Evolutionary conservation across 2,888 invertebrate species (phyloP), one percentile per base, ranked within the genome.

Genomic region (Calliopum simillimum): DNA sequence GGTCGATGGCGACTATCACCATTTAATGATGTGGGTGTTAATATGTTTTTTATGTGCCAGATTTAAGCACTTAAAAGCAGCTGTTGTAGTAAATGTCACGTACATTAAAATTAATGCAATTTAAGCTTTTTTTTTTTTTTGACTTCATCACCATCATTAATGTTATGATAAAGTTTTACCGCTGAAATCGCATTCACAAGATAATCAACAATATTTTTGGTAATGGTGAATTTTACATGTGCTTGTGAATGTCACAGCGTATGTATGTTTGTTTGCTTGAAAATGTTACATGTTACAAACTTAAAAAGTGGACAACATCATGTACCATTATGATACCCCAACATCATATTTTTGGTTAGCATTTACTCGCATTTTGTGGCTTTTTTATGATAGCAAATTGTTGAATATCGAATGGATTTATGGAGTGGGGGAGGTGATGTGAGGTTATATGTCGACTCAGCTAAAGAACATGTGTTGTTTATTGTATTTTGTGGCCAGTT

Each of bases 341-440:
- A 5, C 33, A 33, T 1, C 33, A 33, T 33, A 33, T 33, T 76
- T 75, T 73, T 78, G 80, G 77, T 78, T 77, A 78, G 74, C 77
- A 73, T 79, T 79, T 78, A 80, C 76, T 75, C 70, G 72, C 82
- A 80, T 80, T 85, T 82, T 84, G 84, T 76, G 84, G 84, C 79
- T 78, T 80, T 76, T 76, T 76, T 33, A 33, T 33, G 77, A 78
- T 77, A 79, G 77, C 75, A 74, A 74, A 75, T 23, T 66, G 41
- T 14, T 33, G 25, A 25, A 25, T 8, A 41, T 13, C 41, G 11
- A 41, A 58, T 4, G 25, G 56, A 16, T 3, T 11, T 43, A 43
- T n/a, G n/a, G 1, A 33, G 8, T 16, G 12, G 19, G 41, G n/a
- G 33, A 13, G 21, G 19, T 19, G 19, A 49, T 49, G n/a, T 6